Percentiles rank a stretch among this genome's conserved stretches.
Evolutionary conservation across 1,140 invertebrate species (phyloP).

Genomic region (Calephelis nemesis): DNA sequence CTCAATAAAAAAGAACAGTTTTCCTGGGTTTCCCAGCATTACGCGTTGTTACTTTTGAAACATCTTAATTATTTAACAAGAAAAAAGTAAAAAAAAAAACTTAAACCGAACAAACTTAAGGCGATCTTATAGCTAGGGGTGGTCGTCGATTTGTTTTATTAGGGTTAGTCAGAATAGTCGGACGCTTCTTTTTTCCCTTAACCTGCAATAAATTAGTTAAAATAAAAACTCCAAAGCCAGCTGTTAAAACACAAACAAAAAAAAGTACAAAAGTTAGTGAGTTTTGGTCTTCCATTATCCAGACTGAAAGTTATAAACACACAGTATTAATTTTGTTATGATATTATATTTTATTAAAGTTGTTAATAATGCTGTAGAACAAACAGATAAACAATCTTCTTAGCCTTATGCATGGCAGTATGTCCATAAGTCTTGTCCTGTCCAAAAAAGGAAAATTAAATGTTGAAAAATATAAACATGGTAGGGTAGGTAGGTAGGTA

Average conservation of each 20-base stretch:
- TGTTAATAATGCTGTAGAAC: too few species aligned
- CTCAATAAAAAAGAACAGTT: too few species aligned
- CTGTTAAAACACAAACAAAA: slow-evolving; percentile 6
- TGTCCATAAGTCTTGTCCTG: too few species aligned
- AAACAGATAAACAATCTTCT: too few species aligned
- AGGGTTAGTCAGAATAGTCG: background rate
- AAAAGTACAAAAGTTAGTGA: too few species aligned
- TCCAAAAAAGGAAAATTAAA: too few species aligned
- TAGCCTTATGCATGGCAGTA: too few species aligned
- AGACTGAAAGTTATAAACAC: background rate
- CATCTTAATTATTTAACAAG: slow-evolving; percentile 4
- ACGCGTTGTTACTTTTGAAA: background rate
- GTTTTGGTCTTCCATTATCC: too few species aligned
- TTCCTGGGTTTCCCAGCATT: too few species aligned
- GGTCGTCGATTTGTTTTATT: slow-evolving; percentile 13
- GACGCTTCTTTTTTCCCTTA: slow-evolving; percentile 16
- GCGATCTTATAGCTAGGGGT: background rate
- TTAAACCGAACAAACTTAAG: background rate
- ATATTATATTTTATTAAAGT: too few species aligned
- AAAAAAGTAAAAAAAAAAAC: background rate
- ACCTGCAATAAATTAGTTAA: slow-evolving; percentile 32
- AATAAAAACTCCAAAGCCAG: slow-evolving; percentile 7
- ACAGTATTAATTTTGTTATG: background rate
- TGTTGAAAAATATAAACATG: too few species aligned
- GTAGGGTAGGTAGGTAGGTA: too few species aligned